Evolutionary conservation across 2,888 invertebrate species (phyloP).

Genomic region (Monochamus alternatus): DNA sequence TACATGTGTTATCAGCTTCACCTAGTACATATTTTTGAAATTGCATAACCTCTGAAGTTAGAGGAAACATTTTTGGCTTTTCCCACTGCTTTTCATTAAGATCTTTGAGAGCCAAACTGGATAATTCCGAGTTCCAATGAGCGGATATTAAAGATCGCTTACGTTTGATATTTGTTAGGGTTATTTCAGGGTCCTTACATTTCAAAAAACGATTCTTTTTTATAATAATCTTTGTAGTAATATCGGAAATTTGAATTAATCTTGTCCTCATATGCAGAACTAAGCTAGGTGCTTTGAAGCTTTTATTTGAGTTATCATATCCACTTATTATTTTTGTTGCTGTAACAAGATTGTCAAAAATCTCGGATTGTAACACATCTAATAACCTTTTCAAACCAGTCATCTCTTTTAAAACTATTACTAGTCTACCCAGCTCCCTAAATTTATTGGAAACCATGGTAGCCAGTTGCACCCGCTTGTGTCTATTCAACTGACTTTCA

Average conservation of each 20-base stretch:
- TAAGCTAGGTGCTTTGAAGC: neutral
- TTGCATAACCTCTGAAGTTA: conserved; percentile 36
- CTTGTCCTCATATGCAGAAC: neutral
- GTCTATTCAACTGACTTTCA: conserved; percentile 35
- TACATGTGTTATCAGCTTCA: conserved; percentile 39
- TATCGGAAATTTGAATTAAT: neutral
- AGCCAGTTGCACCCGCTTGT: too few relatives aligned
- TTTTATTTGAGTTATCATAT: neutral
- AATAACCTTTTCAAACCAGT: conserved; percentile 23
- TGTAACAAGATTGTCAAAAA: neutral
- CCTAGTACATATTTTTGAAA: conserved; percentile 42
- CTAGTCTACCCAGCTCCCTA: conserved; percentile 42
- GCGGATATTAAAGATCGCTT: conserved; percentile 28
- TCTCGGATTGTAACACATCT: neutral
- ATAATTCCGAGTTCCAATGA: conserved; percentile 55
- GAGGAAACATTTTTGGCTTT: neutral
- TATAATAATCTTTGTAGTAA: neutral
- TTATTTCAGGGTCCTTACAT: neutral
- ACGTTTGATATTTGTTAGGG: neutral
- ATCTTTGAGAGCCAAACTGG: conserved; percentile 53
- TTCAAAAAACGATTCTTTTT: neutral
- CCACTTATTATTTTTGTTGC: conserved; percentile 5
- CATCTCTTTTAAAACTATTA: conserved; percentile 35
- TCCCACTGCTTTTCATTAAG: conserved; percentile 49
- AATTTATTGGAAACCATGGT: conserved; percentile 43